These are phyloP conservation scores for Hafferia zeledoni DNA, from an alignment of 2,797 vertebrate genomes.

Conservation along the genomic window DNA sequence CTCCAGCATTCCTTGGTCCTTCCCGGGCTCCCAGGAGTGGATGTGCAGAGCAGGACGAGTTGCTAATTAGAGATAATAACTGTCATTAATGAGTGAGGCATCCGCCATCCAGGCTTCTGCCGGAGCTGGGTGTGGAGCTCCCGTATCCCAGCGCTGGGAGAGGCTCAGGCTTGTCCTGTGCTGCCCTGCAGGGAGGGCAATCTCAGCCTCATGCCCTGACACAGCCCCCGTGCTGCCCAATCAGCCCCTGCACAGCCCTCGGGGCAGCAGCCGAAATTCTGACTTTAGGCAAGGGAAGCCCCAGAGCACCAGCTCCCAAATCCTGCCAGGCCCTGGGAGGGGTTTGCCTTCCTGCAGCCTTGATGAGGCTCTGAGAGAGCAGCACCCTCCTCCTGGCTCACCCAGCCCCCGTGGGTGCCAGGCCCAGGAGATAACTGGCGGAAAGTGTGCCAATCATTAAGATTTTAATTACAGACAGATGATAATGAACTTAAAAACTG, in stretches of 20 bases:
- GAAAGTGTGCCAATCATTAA: slow-evolving; percentile 35
- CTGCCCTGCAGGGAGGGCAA: not conserved
- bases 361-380: not conserved
- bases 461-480: slow-evolving; percentile 63
- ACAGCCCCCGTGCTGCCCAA: rapidly evolving
- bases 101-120: not conserved
- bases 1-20: not conserved
- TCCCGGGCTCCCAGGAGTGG: not conserved
- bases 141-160: not conserved
- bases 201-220: rapidly evolving
- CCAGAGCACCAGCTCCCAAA: not conserved
- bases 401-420: not conserved
- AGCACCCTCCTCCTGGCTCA: not conserved
- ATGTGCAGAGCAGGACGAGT: not conserved
- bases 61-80: not conserved
- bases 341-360: rapidly evolving
- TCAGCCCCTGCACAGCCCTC: rapidly evolving
- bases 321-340: rapidly evolving
- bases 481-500: not conserved
- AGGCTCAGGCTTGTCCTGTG: not conserved
- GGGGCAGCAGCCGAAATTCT: rapidly evolving
- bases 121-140: not conserved
- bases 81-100: not conserved
- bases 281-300: not conserved
- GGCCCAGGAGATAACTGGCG: not conserved